Percentiles rank a stretch among this genome's conserved stretches.
These are phyloP conservation scores for Apaloderma vittatum DNA, from an alignment of 2,113 vertebrate species.

Conservation along the genomic window DNA sequence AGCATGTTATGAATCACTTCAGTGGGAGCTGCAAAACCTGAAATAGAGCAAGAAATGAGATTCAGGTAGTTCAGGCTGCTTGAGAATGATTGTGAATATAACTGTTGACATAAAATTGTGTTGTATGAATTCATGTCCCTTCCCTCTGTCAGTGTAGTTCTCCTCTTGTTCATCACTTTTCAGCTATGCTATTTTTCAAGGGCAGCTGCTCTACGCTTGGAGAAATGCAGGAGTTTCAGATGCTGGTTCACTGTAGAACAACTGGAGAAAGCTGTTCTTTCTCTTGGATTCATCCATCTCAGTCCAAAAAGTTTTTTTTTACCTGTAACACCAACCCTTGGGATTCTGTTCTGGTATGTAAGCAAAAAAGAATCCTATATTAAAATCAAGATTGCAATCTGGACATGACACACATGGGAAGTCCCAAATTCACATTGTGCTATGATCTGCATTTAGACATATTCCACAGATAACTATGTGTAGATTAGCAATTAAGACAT, in stretches of 20 bases:
- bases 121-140: background rate
- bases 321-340: background rate
- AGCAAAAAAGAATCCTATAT: background rate
- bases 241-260: background rate
- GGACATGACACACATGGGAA: background rate
- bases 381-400: background rate
- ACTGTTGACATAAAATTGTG: background rate
- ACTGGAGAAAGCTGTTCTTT: background rate
- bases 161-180: background rate
- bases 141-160: background rate
- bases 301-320: background rate
- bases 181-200: background rate
- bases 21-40: background rate
- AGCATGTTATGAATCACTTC: background rate
- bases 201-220: background rate
- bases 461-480: background rate
- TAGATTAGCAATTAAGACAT: background rate
- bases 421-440: background rate
- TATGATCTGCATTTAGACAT: background rate
- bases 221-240: background rate
- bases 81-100: background rate
- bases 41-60: background rate
- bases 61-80: background rate
- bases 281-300: background rate
- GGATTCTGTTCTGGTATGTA: background rate